Base-by-base conservation (phyloP, 1,140 invertebrate species). In the Cryptotermes secundus region DNA sequence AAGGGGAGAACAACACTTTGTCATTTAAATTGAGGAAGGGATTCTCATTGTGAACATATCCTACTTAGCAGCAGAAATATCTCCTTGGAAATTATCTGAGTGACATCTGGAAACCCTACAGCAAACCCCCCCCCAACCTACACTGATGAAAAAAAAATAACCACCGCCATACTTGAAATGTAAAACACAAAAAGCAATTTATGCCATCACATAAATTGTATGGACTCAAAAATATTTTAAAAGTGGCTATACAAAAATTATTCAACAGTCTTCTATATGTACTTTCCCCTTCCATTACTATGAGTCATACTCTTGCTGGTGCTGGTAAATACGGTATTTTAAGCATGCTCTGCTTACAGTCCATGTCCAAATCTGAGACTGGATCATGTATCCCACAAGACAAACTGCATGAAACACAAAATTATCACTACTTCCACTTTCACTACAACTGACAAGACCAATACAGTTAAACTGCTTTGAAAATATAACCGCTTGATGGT, bases 301-400 rank as follows among this genome's bases (percentile, higher is more conserved):
- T 6, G 14, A 72, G 26, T 72, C 59, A n/a, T n/a, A 72, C 19
- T 31, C 59, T 72, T 16, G 31, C n/a, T 72, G 10, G 31, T 31
- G 26, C 14, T 31, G 59, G 59, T 72, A 72, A 72, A 72, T 72
- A 72, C 59, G 59, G 59, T 72, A 72, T 72, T 72, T 72, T 72
- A 72, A 31, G 59, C 16, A 19, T 4, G 26, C n/a, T 72, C 59
- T n/a, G n/a, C 26, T 72, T 9, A 72, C 59, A 31, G 10, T n/a
- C 9, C 9, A 31, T n/a, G 2, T n/a, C n/a, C 59, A 72, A n/a
- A 19, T 49, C 45, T 49, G 45, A 72, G n/a, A 72, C 26, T 72
- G 59, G n/a, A 59, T 26, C 3, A 12, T 72, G 59, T 16, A 72
- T 26, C n/a, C 59, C n/a, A 31, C 7, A 26, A 31, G n/a, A 72